Base-by-base conservation (phyloP, 2,888 invertebrate species). In the Diploptera punctata region DNA sequence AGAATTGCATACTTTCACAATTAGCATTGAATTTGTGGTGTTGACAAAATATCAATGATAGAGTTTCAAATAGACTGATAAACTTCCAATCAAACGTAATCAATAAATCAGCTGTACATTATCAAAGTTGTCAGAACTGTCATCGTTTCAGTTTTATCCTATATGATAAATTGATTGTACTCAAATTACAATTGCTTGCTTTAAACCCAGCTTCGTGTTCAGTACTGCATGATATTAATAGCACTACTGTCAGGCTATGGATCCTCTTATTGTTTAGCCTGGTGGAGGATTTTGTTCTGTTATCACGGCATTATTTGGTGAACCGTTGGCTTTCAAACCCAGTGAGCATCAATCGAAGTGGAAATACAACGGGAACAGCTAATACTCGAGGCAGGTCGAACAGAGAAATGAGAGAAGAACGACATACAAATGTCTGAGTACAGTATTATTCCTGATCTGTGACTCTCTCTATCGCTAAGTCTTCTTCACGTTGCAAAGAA, bases 291-390 rank as follows among this genome's bases (percentile, higher is more conserved):
- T 38, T 38, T 38, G 38, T 38, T 38, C 38, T 38, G 38, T 38
- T 38, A 9, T 38, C 38, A 9, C 13, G 52, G 21, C 13, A 21
- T 52, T 52, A 52, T 52, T n/a, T 49, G 49, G 49, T 24, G 24
- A 24, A 52, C 9, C 52, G 52, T 52, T 52, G 52, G 52, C 21
- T 52, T 52, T 52, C 52, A 52, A 24, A 52, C 3, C 52, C 52
- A 24, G 52, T 52, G 52, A 52, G 24, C 52, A 52, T 24, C 24
- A 24, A 52, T 1, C 24, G 52, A 24, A 21, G 52, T 24, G 52
- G 52, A 52, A 52, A 52, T 52, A 24, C 24, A 24, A n/a, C 52
- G 13, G 9, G 24, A n/a, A 5, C 13, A 24, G 52, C 52, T 52
- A 52, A 52, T 52, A 21, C 49, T 47, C 47, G 1, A 47, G 47